Evolutionary conservation across 1,140 invertebrate genomes (phyloP), one percentile per base, ranked within the genome.

Genomic region (Hyposmocoma kahamanoa): DNA sequence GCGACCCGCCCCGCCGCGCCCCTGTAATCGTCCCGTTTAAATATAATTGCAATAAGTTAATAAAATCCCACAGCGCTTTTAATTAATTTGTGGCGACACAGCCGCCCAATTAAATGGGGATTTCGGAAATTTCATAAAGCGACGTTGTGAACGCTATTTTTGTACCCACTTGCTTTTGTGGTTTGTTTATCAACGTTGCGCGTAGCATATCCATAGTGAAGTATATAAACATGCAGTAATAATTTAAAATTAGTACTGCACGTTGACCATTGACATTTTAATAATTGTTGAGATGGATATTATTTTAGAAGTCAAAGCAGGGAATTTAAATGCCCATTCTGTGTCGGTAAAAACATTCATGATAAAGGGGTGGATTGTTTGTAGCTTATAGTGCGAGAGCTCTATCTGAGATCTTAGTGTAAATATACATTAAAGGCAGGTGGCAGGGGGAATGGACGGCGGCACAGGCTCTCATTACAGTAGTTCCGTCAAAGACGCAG

Each of bases 41-140:
- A 81, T 77, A 72, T 84, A 81, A 81, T 81, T 71, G 74, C 67
- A 75, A 81, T 81, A 84, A 81, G 66, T 78, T 81, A 76, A 78
- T 80, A 79, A 74, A 81, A 80, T 72, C 62, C 63, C 63, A 49
- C 50, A 63, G 59, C 72, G 59, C 58, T 69, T 65, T 72, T 76
- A 80, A 80, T 81, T 79, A 81, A 84, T 84, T 78, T 74, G 67
- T 62, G 65, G 66, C 62, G 63, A 74, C 62, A 65, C 63, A 57
- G 58, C 52, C 63, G 59, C 52, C 63, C 64, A 72, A 79, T 74
- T 72, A 76, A 72, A 80, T 60, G 56, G 56, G 53, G 66, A 60
- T 72, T 70, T 72, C 59, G 60, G 63, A 62, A 59, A 59, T 67
- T 63, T 63, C 58, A 58, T 67, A 66, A 64, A 67, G 52, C 53